Conservation (phyloP, 2,888 invertebrate genomes). For the Lordiphosa fenestrarum region DNA sequence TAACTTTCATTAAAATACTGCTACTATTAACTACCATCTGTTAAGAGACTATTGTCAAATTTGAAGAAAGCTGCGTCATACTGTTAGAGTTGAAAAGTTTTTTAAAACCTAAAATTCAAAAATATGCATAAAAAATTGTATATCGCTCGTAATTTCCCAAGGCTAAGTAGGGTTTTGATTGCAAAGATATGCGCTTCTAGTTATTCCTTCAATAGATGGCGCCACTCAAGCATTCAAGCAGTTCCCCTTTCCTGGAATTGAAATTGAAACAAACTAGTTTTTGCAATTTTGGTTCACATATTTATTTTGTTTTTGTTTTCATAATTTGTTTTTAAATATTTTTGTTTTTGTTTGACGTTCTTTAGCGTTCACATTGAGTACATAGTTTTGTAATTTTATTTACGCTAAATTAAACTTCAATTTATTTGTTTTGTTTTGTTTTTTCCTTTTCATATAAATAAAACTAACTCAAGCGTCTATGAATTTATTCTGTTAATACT, state of each 20-base stretch:
- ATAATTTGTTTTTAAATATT: conserved; percentile 36
- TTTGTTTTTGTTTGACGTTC: conserved; percentile 30
- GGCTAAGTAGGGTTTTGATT: too few relatives aligned
- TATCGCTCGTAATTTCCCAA: too few relatives aligned
- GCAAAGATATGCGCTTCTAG: too few relatives aligned
- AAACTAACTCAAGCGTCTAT: conserved; percentile 73
- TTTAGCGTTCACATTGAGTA: conserved; percentile 52
- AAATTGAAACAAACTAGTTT: neutral
- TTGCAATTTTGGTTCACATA: conserved; percentile 51
- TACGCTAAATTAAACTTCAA: conserved; percentile 32
- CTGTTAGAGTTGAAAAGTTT: too few relatives aligned
- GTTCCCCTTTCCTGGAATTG: neutral
- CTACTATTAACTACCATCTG: too few relatives aligned
- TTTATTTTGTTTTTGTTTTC: conserved; percentile 47
- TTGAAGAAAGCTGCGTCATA: too few relatives aligned
- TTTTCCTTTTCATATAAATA: conserved; percentile 56
- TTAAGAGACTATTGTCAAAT: too few relatives aligned
- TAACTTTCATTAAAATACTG: too few relatives aligned
- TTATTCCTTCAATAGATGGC: too few relatives aligned
- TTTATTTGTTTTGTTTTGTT: conserved; percentile 17
- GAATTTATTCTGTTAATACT: conserved; percentile 68
- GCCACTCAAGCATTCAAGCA: too few relatives aligned
- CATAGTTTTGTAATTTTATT: conserved; percentile 41
- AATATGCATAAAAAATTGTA: too few relatives aligned
- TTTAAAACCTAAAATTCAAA: too few relatives aligned